Conservation (phyloP, 2,797 vertebrate species). For the Pelodytes ibericus region DNA sequence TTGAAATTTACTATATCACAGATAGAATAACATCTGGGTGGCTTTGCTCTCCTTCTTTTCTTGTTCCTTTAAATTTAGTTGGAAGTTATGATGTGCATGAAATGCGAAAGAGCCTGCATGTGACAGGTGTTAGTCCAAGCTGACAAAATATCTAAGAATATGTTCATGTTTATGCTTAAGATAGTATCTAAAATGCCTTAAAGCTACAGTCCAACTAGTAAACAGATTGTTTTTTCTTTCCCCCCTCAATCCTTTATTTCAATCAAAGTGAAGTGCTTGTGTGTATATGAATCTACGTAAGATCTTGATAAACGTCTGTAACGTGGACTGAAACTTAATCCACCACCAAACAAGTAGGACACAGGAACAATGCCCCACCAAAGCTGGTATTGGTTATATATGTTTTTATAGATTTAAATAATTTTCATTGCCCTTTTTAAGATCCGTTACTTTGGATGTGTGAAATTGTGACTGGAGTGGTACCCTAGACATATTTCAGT, state of each 20-base stretch:
- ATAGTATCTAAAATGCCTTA: constrained; percentile 43
- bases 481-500: too few species aligned
- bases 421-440: too few species aligned
- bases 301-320: too few species aligned
- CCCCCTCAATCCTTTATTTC: background rate
- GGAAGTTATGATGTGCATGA: constrained; percentile 84
- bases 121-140: constrained; percentile 75
- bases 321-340: too few species aligned
- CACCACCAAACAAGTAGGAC: too few species aligned
- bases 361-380: too few species aligned
- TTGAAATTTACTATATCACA: constrained; percentile 78
- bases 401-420: too few species aligned
- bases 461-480: too few species aligned
- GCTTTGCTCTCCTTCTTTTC: constrained; percentile 78
- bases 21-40: constrained; percentile 90
- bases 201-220: constrained; percentile 22
- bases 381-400: too few species aligned
- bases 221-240: constrained; percentile 30
- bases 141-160: constrained; percentile 68
- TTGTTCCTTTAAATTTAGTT: constrained; percentile 87
- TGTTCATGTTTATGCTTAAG: constrained; percentile 63
- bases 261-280: background rate
- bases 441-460: too few species aligned
- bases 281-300: background rate
- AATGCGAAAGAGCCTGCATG: constrained; percentile 73